Base-by-base conservation (phyloP, 1,140 invertebrate genomes). In the Meloidogyne chitwoodi region DNA sequence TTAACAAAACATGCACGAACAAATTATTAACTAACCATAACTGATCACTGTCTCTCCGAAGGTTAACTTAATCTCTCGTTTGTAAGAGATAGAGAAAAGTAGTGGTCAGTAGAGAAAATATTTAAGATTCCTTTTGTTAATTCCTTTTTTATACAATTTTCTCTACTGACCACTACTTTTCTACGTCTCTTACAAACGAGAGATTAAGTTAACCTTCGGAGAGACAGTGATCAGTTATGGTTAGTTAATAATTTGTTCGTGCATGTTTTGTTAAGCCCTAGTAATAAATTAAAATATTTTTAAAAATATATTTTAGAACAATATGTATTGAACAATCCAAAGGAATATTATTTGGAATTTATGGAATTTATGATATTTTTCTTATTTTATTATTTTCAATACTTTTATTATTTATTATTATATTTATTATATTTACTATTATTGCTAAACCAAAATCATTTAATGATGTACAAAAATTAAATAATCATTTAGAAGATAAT, bases 321-420 rank as follows among this genome's bases (percentile, higher is more conserved):
- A 67, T 80, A 24, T 80, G 79, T 64, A 72, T 76, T 26, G 31
- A 48, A 16, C 41, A 81, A 26, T 14, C 66, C 16, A 38, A 56
- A 48, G 73, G 79, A n/a, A 34, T 80, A 26, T 38, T 38, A 38
- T 80, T 80, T 62, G 79, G 79, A n/a, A 48, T 69, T 48, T 24
- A 24, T 27, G 22, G 31, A 26, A 16, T 44, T 22, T 19, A 26
- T 12, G 78, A 80, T 65, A 44, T 61, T 38, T 71, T 71, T 31
- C 8, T 56, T n/a, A n/a, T 61, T 10, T 22, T 70, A 63, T n/a
- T 67, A 22, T 10, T 44, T 22, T 24, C 29, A 26, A 73, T 64
- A n/a, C 68, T 78, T 27, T 6, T 79, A 26, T 22, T 79, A 12
- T 8, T 80, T 41, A 14, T 80, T 27, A 14, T 72, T 14, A 44